Evolutionary conservation across 2,113 vertebrate genomes (phyloP).

Genomic region (Heloderma charlesbogerti): DNA sequence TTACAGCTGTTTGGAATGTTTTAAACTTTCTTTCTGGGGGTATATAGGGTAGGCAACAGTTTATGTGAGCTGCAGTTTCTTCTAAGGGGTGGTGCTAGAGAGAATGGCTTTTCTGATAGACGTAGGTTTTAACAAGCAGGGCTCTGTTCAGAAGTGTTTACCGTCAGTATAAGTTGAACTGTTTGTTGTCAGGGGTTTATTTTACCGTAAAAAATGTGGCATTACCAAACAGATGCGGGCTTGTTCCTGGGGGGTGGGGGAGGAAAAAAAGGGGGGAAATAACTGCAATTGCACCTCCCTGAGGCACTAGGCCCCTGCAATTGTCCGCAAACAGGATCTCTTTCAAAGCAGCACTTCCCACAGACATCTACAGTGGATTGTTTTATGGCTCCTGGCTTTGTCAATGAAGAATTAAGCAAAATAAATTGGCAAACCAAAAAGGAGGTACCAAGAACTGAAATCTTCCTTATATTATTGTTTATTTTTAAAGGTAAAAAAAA

Average conservation of each 20-base stretch:
- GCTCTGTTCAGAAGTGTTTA: conserved; percentile 70
- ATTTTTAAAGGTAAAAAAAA: conserved; percentile 20
- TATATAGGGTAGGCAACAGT: conserved; percentile 55
- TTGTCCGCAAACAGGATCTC: conserved; percentile 65
- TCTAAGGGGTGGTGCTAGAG: conserved; percentile 40
- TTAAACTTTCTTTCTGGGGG: not conserved
- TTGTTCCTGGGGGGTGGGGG: conserved; percentile 77
- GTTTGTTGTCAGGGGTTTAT: conserved; percentile 78
- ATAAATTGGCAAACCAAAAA: conserved; percentile 66
- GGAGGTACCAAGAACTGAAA: conserved; percentile 54
- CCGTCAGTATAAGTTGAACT: conserved; percentile 67
- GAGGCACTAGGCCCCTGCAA: conserved; percentile 61
- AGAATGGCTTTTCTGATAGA: conserved; percentile 55
- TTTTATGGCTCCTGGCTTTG: conserved; percentile 61
- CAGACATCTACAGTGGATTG: conserved; percentile 51
- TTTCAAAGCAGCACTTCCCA: conserved; percentile 69
- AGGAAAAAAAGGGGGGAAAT: not conserved
- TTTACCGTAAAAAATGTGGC: conserved; percentile 77
- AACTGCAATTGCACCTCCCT: conserved; percentile 53
- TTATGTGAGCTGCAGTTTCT: conserved; percentile 70
- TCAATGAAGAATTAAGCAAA: conserved; percentile 63
- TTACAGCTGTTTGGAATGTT: conserved; percentile 67
- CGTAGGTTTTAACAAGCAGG: conserved; percentile 73
- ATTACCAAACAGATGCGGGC: conserved; percentile 77
- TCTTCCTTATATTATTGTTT: conserved; percentile 58